Conservation (phyloP, 2,888 invertebrate genomes). For the Theretra japonica region DNA sequence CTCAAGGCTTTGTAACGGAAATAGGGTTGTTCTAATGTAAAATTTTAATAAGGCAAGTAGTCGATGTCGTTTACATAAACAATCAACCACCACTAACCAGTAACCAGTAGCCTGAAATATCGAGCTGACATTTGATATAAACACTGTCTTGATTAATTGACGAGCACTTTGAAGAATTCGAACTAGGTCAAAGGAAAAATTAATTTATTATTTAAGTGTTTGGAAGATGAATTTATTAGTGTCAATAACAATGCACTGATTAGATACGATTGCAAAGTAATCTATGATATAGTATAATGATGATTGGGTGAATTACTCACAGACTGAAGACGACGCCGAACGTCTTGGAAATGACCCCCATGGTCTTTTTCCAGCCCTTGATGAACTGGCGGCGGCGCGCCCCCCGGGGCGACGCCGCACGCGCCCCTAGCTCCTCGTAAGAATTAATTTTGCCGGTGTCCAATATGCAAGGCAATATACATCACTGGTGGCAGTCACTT, state of each 20-base stretch:
- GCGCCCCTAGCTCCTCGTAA: slow-evolving; percentile 73
- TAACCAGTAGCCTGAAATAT: background rate
- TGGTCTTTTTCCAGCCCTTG: slow-evolving; percentile 84
- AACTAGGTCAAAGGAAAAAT: slow-evolving; percentile 1
- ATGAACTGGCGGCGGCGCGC: slow-evolving; percentile 81
- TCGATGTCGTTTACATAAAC: background rate
- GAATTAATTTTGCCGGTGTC: slow-evolving; percentile 78
- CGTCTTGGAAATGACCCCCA: slow-evolving; percentile 92
- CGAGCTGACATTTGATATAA: background rate
- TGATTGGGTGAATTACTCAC: slow-evolving; percentile 81
- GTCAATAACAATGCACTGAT: background rate
- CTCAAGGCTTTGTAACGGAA: slow-evolving; percentile 3
- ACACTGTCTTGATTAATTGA: background rate
- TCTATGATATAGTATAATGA: background rate
- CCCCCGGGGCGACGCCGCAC: slow-evolving; percentile 77
- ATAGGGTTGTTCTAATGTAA: background rate
- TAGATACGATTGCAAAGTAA: background rate
- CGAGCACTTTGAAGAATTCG: background rate
- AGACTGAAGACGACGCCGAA: slow-evolving; percentile 92
- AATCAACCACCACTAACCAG: background rate
- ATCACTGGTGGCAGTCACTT: slow-evolving; percentile 67
- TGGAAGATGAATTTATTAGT: background rate
- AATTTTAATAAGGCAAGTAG: background rate
- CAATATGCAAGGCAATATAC: slow-evolving; percentile 53
- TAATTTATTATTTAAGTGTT: background rate